phyloP scores from a whole-genome alignment of 1,140 invertebrate genomes.

The Anthonomus grandis region DNA sequence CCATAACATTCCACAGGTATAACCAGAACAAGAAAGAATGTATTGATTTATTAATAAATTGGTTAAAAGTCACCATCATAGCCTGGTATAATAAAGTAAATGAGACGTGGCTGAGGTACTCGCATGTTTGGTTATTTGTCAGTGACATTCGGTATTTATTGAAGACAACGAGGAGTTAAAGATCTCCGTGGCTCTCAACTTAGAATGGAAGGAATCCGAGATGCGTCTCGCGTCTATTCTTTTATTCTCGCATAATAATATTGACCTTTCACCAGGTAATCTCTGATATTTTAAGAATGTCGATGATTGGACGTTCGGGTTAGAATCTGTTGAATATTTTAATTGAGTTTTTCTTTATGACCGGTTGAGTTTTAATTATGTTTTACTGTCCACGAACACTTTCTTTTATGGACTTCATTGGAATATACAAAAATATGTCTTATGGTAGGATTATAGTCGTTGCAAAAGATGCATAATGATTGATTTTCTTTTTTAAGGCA shows the following conservation, averaged over 20 bases:
- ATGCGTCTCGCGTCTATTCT: slow-evolving; percentile 29
- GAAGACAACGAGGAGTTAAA: slow-evolving; percentile 41
- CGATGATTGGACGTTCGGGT: too few species aligned
- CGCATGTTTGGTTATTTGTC: slow-evolving; percentile 44
- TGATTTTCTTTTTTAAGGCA: too few species aligned
- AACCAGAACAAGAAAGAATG: slow-evolving; percentile 19
- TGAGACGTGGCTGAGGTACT: slow-evolving; percentile 36
- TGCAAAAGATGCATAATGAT: too few species aligned
- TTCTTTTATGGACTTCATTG: too few species aligned
- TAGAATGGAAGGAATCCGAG: slow-evolving; percentile 41
- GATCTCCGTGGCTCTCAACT: slow-evolving; percentile 34
- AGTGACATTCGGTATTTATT: slow-evolving; percentile 44
- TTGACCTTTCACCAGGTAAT: slow-evolving; percentile 36
- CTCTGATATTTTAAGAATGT: slow-evolving; percentile 28
- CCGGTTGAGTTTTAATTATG: too few species aligned
- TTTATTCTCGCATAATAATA: slow-evolving; percentile 21
- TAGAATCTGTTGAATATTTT: too few species aligned
- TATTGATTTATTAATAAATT: slow-evolving; percentile 37
- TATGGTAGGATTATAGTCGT: too few species aligned
- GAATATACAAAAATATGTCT: too few species aligned
- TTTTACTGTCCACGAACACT: too few species aligned
- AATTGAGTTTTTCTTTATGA: too few species aligned
- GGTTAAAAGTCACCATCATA: slow-evolving; percentile 27
- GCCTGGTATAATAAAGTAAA: slow-evolving; percentile 36
- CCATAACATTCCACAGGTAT: slow-evolving; percentile 15